Evolutionary conservation across 2,888 invertebrate species (phyloP), one percentile per base, ranked within the genome.

Genomic region (Hylaea fasciaria): DNA sequence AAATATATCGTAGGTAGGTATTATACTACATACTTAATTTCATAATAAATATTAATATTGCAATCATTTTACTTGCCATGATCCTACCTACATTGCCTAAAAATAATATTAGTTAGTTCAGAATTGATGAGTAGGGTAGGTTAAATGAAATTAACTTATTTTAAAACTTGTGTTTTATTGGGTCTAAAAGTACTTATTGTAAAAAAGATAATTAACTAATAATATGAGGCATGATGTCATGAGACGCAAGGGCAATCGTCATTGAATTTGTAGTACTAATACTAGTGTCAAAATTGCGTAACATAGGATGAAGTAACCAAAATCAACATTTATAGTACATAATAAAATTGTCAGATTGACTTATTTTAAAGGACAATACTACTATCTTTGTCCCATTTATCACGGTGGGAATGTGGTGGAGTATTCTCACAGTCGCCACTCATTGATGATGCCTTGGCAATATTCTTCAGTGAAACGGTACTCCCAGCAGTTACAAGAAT

Each of bases 341-440:
- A n/a, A n/a, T n/a, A n/a, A n/a, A n/a, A n/a, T 11, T 13, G 8
- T 49, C 49, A 22, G 28, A 22, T 17, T 40, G 12, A 47, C 47
- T 41, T 50, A 51, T 46, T 32, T 82, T 70, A 90, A 64, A 93
- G 86, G 16, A 93, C 86, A 83, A 93, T 87, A 70, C 92, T 93
- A 68, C 66, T 87, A 43, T 93, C 92, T 77, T 91, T 89, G 58
- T 93, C 93, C 93, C 93, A 93, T 69, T 80, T 78, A 57, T 92
- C 92, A 22, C 92, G 85, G 55, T 92, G 88, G 47, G 91, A 87
- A 60, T 91, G 86, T 4, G 93, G 93, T 43, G 92, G 92, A 28
- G 92, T 92, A 61, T 93, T 93, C 69, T 93, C 92, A 80, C 89
- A 91, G 66, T 91, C 91, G 12, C 90, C 89, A 68, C 79, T 77